Evolutionary conservation across 2,113 vertebrate species (phyloP).

Genomic region (Natator depressus): DNA sequence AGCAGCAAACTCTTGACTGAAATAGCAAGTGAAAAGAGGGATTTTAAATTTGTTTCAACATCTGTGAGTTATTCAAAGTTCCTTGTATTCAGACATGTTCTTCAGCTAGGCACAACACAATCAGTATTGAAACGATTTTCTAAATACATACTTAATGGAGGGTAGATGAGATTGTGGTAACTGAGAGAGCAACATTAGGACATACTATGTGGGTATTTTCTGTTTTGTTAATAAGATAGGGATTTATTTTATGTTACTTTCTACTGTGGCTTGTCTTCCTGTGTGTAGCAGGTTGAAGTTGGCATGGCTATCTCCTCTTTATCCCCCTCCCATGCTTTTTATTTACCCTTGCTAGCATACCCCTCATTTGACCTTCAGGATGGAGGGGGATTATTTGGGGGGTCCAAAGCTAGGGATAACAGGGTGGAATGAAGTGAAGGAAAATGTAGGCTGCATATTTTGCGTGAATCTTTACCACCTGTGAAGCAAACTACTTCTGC

Average conservation of each 20-base stretch:
- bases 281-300: neutral
- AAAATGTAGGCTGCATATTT: neutral
- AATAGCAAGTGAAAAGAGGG: constrained; percentile 35
- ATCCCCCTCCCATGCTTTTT: neutral
- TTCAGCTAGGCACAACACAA: neutral
- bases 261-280: neutral
- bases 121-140: neutral
- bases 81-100: constrained; percentile 4
- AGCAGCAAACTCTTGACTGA: constrained; percentile 33
- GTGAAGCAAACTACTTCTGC: neutral
- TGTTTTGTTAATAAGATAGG: neutral
- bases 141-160: neutral
- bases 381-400: neutral
- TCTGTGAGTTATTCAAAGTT: constrained; percentile 25
- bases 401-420: neutral
- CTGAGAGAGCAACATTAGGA: neutral
- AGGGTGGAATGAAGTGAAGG: too few relatives aligned
- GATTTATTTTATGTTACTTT: neutral
- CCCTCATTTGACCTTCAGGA: neutral
- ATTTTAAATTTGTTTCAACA: constrained; percentile 39
- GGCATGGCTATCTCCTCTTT: neutral
- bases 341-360: neutral
- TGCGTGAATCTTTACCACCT: neutral
- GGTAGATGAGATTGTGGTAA: neutral
- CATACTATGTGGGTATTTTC: neutral